phyloP scores from a whole-genome alignment of 1,140 invertebrate species.

The Polypedilum vanderplanki region DNA sequence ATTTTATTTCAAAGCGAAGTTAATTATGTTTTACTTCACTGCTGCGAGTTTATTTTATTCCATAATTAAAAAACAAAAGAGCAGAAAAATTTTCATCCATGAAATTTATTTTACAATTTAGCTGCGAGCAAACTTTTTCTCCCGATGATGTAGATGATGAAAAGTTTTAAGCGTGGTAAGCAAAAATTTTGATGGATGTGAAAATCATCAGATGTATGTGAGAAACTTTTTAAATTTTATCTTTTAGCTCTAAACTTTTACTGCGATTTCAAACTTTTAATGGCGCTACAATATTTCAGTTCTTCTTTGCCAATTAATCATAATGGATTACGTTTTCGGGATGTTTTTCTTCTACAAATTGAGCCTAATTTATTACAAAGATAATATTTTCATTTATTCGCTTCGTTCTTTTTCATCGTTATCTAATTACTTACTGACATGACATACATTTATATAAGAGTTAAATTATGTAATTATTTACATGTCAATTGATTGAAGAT shows the following conservation, averaged over 20 bases:
- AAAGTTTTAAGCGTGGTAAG: neutral
- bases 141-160: neutral
- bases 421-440: too few species aligned
- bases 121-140: neutral
- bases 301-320: neutral
- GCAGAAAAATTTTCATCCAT: constrained; percentile 5
- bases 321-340: neutral
- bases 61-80: too few species aligned
- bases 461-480: too few species aligned
- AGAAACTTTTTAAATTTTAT: neutral
- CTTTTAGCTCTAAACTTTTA: neutral
- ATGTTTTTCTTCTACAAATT: neutral
- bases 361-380: too few species aligned
- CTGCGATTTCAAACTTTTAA: neutral
- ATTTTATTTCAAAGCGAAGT: too few species aligned
- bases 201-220: constrained; percentile 7
- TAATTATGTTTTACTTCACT: too few species aligned
- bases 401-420: too few species aligned
- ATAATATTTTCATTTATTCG: too few species aligned
- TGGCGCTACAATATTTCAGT: neutral
- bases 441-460: too few species aligned
- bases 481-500: too few species aligned
- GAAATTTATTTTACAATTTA: constrained; percentile 7
- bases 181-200: neutral
- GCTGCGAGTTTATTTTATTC: too few species aligned